Evolutionary conservation across 1,140 invertebrate species (phyloP), one percentile per base, ranked within the genome.

Genomic region (Drosophila arawakana): DNA sequence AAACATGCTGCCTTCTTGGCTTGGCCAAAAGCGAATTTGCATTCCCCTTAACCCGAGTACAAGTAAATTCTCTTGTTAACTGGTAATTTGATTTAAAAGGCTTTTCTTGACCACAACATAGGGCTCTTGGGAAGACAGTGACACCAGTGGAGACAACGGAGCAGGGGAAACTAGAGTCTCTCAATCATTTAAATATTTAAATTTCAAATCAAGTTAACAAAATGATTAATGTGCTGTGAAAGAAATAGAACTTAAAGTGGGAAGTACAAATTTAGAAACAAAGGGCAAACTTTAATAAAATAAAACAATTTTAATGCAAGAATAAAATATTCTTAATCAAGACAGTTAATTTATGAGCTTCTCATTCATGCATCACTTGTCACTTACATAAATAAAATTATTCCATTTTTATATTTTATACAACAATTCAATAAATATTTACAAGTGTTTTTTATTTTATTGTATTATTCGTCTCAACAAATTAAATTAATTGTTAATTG

Each of bases 11-110:
- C 66, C 21, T 25, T 43, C 68, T 15, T 54, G 50, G 66, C 43
- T 5, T 30, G 25, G 25, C 13, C 61, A n/a, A 39, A 30, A 30
- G 4, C 35, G 66, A 76, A 85, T 86, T 85, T 85, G 83, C 81
- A 85, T 85, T 78, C 71, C 67, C 15, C 41, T 41, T 8, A 21
- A 2, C 18, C 13, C 35, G 11, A 30, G 44, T 70, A 75, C 80
- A 70, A 70, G 77, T 61, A 68, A 76, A 76, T 73, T 76, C 63
- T n/a, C 59, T 73, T 84, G 77, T 88, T 67, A 66, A 50, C 73
- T 69, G 73, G 78, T 83, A 80, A 89, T 88, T 88, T 80, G 77
- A 89, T 78, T 88, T 80, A 83, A 89, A 30, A 52, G 71, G 41
- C 63, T 63, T 83, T 59, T 15, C 57, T 44, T 73, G 52, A 66